phyloP scores from a whole-genome alignment of 2,797 vertebrate species.

The Chiloscyllium punctatum region DNA sequence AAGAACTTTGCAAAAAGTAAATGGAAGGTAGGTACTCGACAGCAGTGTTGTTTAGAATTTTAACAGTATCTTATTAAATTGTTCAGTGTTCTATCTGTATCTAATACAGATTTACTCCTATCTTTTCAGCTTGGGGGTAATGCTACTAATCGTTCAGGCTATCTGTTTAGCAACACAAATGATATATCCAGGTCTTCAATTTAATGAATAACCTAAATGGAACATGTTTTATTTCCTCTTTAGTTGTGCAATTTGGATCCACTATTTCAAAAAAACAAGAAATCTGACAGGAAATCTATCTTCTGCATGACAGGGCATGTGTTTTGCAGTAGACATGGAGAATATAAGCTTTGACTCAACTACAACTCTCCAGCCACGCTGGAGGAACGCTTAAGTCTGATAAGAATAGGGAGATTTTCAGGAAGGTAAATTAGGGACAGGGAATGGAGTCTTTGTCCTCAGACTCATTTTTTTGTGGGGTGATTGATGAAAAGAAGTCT shows the following conservation, averaged over 20 bases:
- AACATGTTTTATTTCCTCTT: background rate
- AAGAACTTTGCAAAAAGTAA: conserved; percentile 98
- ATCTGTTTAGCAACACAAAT: background rate
- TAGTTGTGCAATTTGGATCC: background rate
- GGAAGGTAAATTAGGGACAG: background rate
- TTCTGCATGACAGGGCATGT: too few species aligned
- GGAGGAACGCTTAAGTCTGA: background rate
- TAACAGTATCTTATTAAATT: background rate
- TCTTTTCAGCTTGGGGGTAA: background rate
- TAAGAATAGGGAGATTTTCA: background rate
- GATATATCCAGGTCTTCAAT: background rate
- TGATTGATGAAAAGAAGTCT: background rate
- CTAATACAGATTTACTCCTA: background rate
- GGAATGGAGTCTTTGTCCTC: background rate
- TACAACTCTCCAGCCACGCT: background rate
- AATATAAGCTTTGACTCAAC: background rate
- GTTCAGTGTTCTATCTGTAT: background rate
- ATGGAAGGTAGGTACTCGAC: conserved; percentile 75
- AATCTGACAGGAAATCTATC: background rate
- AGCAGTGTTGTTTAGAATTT: background rate
- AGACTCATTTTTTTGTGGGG: background rate
- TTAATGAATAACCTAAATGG: too few species aligned
- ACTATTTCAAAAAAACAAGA: background rate
- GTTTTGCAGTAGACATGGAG: background rate
- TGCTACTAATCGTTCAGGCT: background rate